phyloP scores from a whole-genome alignment of 2,797 vertebrate species.

The Menidia menidia region DNA sequence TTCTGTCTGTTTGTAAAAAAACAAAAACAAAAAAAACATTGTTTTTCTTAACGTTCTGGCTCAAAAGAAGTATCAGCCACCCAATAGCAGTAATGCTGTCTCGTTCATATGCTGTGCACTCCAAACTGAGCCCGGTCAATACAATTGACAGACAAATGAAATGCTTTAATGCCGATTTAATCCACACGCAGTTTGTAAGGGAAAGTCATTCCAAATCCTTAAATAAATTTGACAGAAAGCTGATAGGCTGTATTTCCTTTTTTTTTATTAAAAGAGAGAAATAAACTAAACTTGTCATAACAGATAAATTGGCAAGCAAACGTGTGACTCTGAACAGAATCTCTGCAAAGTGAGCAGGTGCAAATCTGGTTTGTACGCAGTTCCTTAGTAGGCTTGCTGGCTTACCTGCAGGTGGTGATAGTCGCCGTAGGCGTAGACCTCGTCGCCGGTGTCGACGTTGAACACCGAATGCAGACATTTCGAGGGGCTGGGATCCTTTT shows the following conservation, averaged over 20 bases:
- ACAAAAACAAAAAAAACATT: neutral
- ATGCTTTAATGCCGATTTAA: constrained; percentile 36
- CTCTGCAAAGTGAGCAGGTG: neutral
- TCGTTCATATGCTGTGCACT: constrained; percentile 23
- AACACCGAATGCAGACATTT: constrained; percentile 95
- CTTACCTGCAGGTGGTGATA: constrained; percentile 97
- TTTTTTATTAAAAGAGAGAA: neutral
- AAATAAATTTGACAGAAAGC: neutral
- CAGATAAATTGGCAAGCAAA: constrained; percentile 1
- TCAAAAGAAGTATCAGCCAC: constrained; percentile 20
- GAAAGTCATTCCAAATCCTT: constrained; percentile 12
- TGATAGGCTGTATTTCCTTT: neutral
- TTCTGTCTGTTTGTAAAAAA: no score
- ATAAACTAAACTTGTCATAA: neutral
- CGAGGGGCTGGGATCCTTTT: constrained; percentile 93
- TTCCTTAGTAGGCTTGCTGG: neutral
- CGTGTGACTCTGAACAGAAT: no score
- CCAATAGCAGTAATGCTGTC: constrained; percentile 10
- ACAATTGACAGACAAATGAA: constrained; percentile 42
- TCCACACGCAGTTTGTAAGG: constrained; percentile 24
- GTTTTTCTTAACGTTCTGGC: constrained; percentile 24
- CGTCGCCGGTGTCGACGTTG: constrained; percentile 90
- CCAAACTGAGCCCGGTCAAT: constrained; percentile 50
- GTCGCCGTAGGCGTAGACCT: constrained; percentile 83
- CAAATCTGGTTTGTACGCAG: no score